Percentiles rank a stretch among this genome's conserved stretches.
These are phyloP conservation scores for Phymanthus crucifer DNA, from an alignment of 92 coral and sea anemone genomes.

Conservation along the genomic window DNA sequence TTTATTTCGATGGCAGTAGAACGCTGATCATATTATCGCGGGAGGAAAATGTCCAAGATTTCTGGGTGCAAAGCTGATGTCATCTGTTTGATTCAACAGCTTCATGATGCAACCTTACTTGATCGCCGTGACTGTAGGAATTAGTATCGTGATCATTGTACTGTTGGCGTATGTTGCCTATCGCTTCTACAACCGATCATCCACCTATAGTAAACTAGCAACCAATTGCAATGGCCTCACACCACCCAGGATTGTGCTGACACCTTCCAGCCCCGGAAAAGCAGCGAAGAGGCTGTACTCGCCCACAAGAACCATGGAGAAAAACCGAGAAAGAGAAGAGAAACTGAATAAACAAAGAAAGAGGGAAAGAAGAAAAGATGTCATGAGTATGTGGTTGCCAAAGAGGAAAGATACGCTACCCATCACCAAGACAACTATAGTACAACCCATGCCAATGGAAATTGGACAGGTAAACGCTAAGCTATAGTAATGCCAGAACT, in stretches of 20 bases:
- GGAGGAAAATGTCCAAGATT: background rate
- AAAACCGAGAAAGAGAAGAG: conserved; percentile 57
- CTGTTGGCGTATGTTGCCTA: conserved; percentile 48
- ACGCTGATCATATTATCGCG: background rate
- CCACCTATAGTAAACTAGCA: conserved; percentile 18
- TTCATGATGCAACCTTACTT: conserved; percentile 62
- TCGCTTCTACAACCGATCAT: conserved; percentile 53
- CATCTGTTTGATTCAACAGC: background rate
- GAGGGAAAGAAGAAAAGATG: conserved; percentile 68
- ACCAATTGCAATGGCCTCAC: conserved; percentile 28
- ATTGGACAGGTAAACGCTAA: conserved; percentile 51
- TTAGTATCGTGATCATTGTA: conserved; percentile 47
- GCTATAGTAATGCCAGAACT: background rate
- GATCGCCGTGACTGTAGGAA: conserved; percentile 46
- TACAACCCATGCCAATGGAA: conserved; percentile 72
- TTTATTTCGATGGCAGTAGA: no score
- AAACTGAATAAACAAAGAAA: conserved; percentile 45
- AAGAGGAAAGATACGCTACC: conserved; percentile 74
- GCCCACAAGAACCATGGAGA: conserved; percentile 26
- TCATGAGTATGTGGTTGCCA: conserved; percentile 82
- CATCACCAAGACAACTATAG: conserved; percentile 67
- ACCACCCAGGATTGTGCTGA: conserved; percentile 49
- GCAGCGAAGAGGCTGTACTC: conserved; percentile 44
- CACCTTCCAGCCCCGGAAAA: conserved; percentile 52
- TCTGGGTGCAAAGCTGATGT: background rate